phyloP scores from a whole-genome alignment of 1,140 invertebrate genomes.

The Cephus cinctus region DNA sequence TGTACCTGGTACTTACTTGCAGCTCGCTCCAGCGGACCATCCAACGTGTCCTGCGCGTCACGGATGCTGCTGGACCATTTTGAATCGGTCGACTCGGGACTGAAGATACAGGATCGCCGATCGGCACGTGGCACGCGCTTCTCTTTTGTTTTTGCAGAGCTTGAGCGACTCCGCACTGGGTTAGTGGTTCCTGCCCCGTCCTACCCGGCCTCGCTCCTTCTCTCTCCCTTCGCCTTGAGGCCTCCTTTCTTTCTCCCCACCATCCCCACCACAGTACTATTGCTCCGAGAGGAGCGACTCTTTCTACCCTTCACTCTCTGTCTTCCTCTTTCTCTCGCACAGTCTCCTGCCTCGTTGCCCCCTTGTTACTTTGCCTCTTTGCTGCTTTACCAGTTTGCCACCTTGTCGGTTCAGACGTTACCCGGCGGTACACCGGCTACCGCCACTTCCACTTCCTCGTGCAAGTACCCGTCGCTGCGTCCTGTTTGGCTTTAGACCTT shows the following conservation, averaged over 20 bases:
- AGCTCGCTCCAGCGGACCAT: background rate
- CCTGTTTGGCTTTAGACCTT: too few relatives aligned
- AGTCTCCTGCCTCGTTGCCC: slow-evolving; percentile 26
- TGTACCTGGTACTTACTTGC: background rate
- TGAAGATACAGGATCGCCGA: slow-evolving; percentile 24
- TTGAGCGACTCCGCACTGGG: slow-evolving; percentile 49
- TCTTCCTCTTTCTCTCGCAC: slow-evolving; percentile 28
- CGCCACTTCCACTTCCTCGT: too few relatives aligned
- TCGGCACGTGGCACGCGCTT: slow-evolving; percentile 44
- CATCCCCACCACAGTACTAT: slow-evolving; percentile 10
- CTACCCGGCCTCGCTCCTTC: slow-evolving; percentile 34
- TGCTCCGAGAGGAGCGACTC: too few relatives aligned
- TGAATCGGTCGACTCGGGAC: background rate
- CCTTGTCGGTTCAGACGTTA: too few relatives aligned
- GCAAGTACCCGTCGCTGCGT: too few relatives aligned
- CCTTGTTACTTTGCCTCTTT: slow-evolving; percentile 32
- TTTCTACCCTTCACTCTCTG: too few relatives aligned
- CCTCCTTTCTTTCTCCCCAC: slow-evolving; percentile 7
- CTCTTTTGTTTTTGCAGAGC: slow-evolving; percentile 54
- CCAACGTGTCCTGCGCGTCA: background rate
- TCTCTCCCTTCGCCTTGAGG: slow-evolving; percentile 32
- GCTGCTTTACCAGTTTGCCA: slow-evolving; percentile 26
- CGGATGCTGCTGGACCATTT: background rate
- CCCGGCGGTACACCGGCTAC: too few relatives aligned
- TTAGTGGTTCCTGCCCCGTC: slow-evolving; percentile 39